Evolutionary conservation across 2,888 invertebrate species (phyloP).

Genomic region (Girardia tigrina): DNA sequence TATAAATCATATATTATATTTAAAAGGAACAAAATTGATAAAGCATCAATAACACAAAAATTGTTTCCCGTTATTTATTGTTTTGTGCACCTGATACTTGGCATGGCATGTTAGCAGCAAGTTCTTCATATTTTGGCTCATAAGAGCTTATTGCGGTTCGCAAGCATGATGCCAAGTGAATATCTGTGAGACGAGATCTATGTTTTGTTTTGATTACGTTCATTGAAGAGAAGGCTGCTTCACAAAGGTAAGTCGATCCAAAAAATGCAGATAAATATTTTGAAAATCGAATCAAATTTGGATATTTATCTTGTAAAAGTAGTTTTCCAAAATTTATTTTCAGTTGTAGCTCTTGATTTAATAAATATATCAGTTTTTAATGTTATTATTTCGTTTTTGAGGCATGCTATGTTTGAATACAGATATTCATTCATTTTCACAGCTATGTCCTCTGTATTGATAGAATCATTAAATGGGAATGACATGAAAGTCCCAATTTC

Average conservation of each 20-base stretch:
- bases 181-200: neutral
- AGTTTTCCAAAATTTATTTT: slow-evolving; percentile 6
- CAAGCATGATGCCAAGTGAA: neutral
- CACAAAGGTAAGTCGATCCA: neutral
- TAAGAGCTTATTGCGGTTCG: neutral
- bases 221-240: slow-evolving; percentile 16
- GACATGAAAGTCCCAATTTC: neutral
- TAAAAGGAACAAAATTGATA: too few relatives aligned
- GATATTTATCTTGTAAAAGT: too few relatives aligned
- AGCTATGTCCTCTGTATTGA: neutral
- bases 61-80: too few relatives aligned
- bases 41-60: too few relatives aligned
- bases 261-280: neutral
- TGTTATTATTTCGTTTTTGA: neutral
- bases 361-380: neutral
- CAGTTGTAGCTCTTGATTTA: slow-evolving; percentile 14
- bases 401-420: neutral
- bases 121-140: slow-evolving; percentile 9
- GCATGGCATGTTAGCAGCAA: neutral
- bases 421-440: neutral
- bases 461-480: too few relatives aligned
- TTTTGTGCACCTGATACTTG: too few relatives aligned
- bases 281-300: slow-evolving; percentile 9
- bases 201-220: neutral
- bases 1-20: too few relatives aligned